These are phyloP conservation scores for Xylocampa areola DNA, from an alignment of 2,888 invertebrate species.

Conservation along the genomic window DNA sequence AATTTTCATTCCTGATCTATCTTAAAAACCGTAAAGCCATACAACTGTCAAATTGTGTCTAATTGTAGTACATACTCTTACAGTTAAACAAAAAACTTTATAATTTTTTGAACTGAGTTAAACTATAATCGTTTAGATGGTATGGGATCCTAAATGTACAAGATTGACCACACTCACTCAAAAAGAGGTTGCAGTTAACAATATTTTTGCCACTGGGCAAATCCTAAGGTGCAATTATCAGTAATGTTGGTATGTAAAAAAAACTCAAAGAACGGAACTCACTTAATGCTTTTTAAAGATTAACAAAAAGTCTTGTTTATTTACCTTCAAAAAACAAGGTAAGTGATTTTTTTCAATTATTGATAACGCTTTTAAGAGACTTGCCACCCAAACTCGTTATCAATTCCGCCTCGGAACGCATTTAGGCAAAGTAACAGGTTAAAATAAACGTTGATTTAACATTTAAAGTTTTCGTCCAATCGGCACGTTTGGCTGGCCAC, in stretches of 20 bases:
- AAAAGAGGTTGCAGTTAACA: not conserved
- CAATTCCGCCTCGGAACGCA: conserved; percentile 77
- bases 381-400: conserved; percentile 85
- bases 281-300: conserved; percentile 74
- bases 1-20: too few relatives aligned
- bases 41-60: too few relatives aligned
- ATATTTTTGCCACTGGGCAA: conserved; percentile 27
- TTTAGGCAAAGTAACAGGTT: conserved; percentile 78
- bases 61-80: too few relatives aligned
- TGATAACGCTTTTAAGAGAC: conserved; percentile 77
- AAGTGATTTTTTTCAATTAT: conserved; percentile 62
- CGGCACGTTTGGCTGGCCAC: conserved; percentile 71
- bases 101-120: too few relatives aligned
- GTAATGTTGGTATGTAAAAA: conserved; percentile 60
- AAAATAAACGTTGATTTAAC: conserved; percentile 81
- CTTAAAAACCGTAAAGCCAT: too few relatives aligned
- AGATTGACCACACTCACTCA: too few relatives aligned
- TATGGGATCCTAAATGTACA: too few relatives aligned
- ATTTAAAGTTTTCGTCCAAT: conserved; percentile 76
- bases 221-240: conserved; percentile 13
- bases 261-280: conserved; percentile 68
- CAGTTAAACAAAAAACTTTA: too few relatives aligned
- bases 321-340: conserved; percentile 56
- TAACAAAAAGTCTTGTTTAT: conserved; percentile 67
- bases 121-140: too few relatives aligned